Conservation (phyloP, 2,888 invertebrate species). For the Dryobotodes eremita region DNA sequence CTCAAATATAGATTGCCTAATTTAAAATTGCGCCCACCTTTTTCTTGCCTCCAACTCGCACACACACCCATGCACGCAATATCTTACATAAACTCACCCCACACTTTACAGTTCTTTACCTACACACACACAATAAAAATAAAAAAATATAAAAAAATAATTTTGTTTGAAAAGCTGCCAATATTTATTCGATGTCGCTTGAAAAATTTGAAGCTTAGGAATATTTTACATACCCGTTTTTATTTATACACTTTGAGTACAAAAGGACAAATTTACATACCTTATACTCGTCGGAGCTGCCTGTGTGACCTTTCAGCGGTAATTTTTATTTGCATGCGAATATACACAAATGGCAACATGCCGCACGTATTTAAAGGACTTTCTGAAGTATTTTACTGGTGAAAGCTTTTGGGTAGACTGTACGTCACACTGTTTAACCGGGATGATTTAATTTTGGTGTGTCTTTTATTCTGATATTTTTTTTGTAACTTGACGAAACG, state of each 20-base stretch:
- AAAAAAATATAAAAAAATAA: conserved; percentile 36
- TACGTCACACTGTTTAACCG: conserved; percentile 27
- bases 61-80: not conserved
- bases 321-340: conserved; percentile 75
- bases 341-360: conserved; percentile 63
- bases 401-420: conserved; percentile 39
- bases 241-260: conserved; percentile 66
- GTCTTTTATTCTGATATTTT: conserved; percentile 35
- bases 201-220: conserved; percentile 59
- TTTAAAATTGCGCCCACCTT: not conserved
- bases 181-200: conserved; percentile 55
- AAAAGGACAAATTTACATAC: conserved; percentile 76
- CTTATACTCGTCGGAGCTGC: conserved; percentile 66
- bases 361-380: conserved; percentile 56
- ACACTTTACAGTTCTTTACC: conserved; percentile 6
- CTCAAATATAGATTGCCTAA: not conserved
- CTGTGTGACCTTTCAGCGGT: conserved; percentile 71
- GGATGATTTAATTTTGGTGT: conserved; percentile 44
- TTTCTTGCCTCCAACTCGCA: not conserved
- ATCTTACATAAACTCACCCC: conserved; percentile 15
- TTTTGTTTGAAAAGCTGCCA: conserved; percentile 53
- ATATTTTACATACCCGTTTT: conserved; percentile 63
- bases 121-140: conserved; percentile 12
- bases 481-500: conserved; percentile 9
- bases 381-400: conserved; percentile 59